Evolutionary conservation across 2,888 invertebrate species (phyloP).

Genomic region (Dioctria linearis): DNA sequence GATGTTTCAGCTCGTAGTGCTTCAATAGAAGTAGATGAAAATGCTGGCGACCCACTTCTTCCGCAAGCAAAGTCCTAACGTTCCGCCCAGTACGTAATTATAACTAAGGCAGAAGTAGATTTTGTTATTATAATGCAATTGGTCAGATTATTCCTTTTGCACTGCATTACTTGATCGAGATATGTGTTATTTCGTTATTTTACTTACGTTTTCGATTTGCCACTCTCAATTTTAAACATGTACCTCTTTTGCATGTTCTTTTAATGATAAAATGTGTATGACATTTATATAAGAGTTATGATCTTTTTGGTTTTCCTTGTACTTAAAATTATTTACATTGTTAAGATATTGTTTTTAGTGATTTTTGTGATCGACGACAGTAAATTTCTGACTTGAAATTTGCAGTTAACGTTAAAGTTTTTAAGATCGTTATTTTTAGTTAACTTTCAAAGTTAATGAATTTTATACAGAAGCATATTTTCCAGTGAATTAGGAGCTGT

Average conservation of each 20-base stretch:
- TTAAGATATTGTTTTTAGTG: neutral
- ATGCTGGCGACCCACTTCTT: conserved; percentile 47
- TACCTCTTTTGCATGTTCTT: neutral
- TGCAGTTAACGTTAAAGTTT: neutral
- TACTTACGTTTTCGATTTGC: conserved; percentile 13
- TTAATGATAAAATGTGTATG: neutral
- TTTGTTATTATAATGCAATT: conserved; percentile 5
- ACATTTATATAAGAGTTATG: conserved; percentile 2
- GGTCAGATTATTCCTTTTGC: neutral
- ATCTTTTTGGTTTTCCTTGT: neutral
- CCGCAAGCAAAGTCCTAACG: conserved; percentile 57
- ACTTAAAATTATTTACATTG: conserved; percentile 27
- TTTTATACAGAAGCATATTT: neutral
- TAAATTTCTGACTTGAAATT: neutral
- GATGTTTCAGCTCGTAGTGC: conserved; percentile 5
- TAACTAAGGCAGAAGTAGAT: neutral
- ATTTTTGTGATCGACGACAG: neutral
- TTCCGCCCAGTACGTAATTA: conserved; percentile 51
- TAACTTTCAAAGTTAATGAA: neutral
- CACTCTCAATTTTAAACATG: neutral
- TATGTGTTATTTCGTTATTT: conserved; percentile 11
- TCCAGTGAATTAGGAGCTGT: neutral
- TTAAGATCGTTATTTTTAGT: conserved; percentile 6
- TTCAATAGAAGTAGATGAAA: conserved; percentile 24
- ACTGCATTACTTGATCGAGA: conserved; percentile 9